Evolutionary conservation across 2,888 invertebrate genomes (phyloP), one percentile per base, ranked within the genome.

Genomic region (Euclidia mi): DNA sequence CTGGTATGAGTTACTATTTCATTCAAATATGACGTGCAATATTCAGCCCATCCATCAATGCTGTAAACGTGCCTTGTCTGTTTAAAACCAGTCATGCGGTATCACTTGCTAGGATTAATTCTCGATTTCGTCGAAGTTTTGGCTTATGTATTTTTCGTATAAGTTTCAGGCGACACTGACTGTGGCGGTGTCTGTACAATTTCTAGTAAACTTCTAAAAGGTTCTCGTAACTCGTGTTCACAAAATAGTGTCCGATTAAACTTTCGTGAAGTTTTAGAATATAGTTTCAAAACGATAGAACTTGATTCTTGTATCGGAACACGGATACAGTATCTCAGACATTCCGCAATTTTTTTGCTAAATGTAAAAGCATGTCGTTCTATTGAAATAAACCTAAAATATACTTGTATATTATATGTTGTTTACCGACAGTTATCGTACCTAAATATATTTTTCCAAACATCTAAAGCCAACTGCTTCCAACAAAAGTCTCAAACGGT

Each of bases 101-200:
- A n/a, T n/a, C n/a, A n/a, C n/a, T n/a, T n/a, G n/a, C n/a, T n/a
- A n/a, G n/a, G n/a, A n/a, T n/a, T n/a, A n/a, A n/a, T n/a, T n/a
- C n/a, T n/a, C n/a, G n/a, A n/a, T n/a, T n/a, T n/a, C n/a, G n/a
- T n/a, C n/a, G n/a, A n/a, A n/a, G n/a, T n/a, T n/a, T n/a, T n/a
- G n/a, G n/a, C n/a, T n/a, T n/a, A 81, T 79, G 75, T 71, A 79
- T 82, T 80, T 82, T 82, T 82, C 78, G 82, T 79, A 65, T 59
- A 69, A 78, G 76, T 75, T 67, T n/a, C 44, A 60, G 47, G 49
- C 60, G 71, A 76, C 77, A 76, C 73, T n/a, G n/a, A n/a, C n/a
- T n/a, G n/a, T 76, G 61, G 69, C 64, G 63, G 63, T 66, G 68
- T 56, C 47, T 61, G 68, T 71, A 76, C 63, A 69, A 64, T 73